Conservation (phyloP, 2,113 vertebrate genomes). For the Talpa occidentalis region DNA sequence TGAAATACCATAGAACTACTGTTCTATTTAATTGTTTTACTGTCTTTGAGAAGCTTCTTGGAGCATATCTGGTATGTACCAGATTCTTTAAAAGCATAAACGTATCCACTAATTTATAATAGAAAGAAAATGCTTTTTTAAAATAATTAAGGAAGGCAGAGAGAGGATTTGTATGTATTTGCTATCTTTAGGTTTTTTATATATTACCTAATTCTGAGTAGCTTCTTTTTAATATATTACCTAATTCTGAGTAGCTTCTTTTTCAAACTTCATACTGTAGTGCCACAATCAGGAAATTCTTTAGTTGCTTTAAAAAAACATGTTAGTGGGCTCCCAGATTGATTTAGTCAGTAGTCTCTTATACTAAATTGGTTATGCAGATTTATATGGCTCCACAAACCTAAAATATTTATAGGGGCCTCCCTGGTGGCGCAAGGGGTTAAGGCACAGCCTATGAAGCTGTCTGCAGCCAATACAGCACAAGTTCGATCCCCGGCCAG, state of each 20-base stretch:
- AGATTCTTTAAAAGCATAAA: conserved; percentile 41
- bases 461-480: too few species aligned
- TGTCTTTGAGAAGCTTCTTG: conserved; percentile 18
- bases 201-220: background rate
- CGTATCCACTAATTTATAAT: background rate
- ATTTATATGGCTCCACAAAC: conserved; percentile 18
- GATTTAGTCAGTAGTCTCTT: background rate
- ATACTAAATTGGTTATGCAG: background rate
- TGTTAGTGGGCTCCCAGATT: background rate
- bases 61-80: background rate
- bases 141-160: background rate
- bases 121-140: background rate
- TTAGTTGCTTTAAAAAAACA: background rate
- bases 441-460: too few species aligned
- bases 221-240: background rate
- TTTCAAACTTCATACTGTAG: conserved; percentile 17
- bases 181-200: background rate
- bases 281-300: conserved; percentile 27
- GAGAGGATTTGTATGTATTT: background rate
- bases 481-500: too few species aligned
- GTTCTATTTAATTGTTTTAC: background rate
- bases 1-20: background rate
- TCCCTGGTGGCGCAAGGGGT: too few species aligned
- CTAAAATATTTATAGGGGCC: conserved; percentile 5
- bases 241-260: conserved; percentile 1